Base-by-base conservation (phyloP, 2,797 vertebrate genomes). In the Crenichthys baileyi region DNA sequence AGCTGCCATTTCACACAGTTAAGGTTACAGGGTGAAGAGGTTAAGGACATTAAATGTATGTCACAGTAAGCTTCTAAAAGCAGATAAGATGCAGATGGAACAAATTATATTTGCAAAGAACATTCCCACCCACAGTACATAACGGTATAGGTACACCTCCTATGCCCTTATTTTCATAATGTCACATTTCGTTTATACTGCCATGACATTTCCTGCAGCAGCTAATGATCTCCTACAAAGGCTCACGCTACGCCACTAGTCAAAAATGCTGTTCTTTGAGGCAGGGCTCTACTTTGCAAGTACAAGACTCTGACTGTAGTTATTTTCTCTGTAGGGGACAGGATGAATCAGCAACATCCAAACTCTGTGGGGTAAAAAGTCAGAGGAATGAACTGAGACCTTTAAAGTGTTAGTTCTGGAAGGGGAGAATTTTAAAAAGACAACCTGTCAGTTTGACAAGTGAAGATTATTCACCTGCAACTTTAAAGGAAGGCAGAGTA, bases 301-400 rank as follows among this genome's bases (percentile, higher is more conserved):
- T 80, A 79, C 36, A 83, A 80, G 80, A 61, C 63, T 87, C 74
- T 51, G 60, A 78, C 78, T 82, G 70, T 73, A 83, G 88, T 85
- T 91, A 85, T 84, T 89, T 88, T 92, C 83, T 84, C 90, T 44
- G 56, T 79, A 65, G 88, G 88, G 75, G 79, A 81, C 81, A 70
- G 76, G 77, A 93, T 92, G 87, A 90, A 89, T 90, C 86, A 84
- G 88, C 89, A 92, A 44, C 85, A 88, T 87, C 83, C 82, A 70
- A 90, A 87, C 87, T 72, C 80, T 75, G 87, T 48, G 75, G 75
- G 84, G 79, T 71, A 75, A 71, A 84, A 81, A 84, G 80, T 86
- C 77, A 77, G 70, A 72, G 72, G 79, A 82, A 86, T 61, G 79
- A 85, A 83, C 78, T 63, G 79, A 86, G 65, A 88, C 82, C 75